Percentiles rank a stretch among this genome's conserved stretches.
phyloP scores from a whole-genome alignment of 1,140 invertebrate species.

The Dendrolimus kikuchii region DNA sequence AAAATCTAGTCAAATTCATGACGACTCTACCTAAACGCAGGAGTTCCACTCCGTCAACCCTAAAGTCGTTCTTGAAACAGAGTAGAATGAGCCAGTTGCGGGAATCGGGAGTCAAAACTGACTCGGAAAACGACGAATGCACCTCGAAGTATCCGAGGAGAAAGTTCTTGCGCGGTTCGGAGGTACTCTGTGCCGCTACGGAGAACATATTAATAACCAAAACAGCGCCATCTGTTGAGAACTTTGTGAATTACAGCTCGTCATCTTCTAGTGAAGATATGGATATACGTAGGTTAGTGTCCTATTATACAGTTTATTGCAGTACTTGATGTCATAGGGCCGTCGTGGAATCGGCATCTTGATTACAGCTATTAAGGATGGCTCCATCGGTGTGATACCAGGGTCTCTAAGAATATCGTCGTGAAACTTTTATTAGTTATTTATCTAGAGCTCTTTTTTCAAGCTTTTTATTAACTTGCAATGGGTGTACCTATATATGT shows the following conservation, averaged over 20 bases:
- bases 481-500: too few relatives aligned
- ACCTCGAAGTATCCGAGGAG: slow-evolving; percentile 10
- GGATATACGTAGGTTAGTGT: neutral
- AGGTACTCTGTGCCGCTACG: slow-evolving; percentile 40
- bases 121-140: slow-evolving; percentile 47
- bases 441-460: too few relatives aligned
- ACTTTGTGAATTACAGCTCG: slow-evolving; percentile 25
- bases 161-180: slow-evolving; percentile 16
- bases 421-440: too few relatives aligned
- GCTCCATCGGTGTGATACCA: too few relatives aligned
- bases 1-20: slow-evolving; percentile 34
- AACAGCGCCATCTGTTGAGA: slow-evolving; percentile 53
- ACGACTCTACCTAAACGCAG: slow-evolving; percentile 41
- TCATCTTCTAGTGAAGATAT: slow-evolving; percentile 15
- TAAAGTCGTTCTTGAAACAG: slow-evolving; percentile 8
- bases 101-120: slow-evolving; percentile 37
- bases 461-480: too few relatives aligned
- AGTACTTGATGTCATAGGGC: too few relatives aligned
- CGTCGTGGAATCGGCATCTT: too few relatives aligned
- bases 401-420: too few relatives aligned
- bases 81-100: slow-evolving; percentile 24
- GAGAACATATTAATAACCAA: slow-evolving; percentile 53
- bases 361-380: too few relatives aligned
- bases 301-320: neutral
- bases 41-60: slow-evolving; percentile 44